These are phyloP conservation scores for Lepisosteus osseus DNA, from an alignment of 2,113 vertebrate species.

Conservation along the genomic window DNA sequence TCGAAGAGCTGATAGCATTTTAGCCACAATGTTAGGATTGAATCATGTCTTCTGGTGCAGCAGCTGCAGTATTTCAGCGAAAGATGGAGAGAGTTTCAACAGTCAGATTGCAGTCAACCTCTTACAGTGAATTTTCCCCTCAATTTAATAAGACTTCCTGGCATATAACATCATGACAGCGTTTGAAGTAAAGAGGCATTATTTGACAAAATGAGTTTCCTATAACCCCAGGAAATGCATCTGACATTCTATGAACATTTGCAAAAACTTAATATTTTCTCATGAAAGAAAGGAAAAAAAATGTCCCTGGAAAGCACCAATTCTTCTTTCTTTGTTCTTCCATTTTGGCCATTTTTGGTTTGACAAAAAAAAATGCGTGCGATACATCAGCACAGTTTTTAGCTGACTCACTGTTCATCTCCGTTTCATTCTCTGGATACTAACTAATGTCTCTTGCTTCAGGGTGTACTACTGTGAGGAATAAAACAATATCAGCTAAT, in stretches of 20 bases:
- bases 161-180: slow-evolving; percentile 72
- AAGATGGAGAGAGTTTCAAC: slow-evolving; percentile 59
- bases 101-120: slow-evolving; percentile 72
- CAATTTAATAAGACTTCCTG: slow-evolving; percentile 76
- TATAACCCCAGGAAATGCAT: slow-evolving; percentile 78
- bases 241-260: slow-evolving; percentile 74
- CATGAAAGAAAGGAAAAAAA: neutral
- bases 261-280: slow-evolving; percentile 61
- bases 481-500: too few species aligned
- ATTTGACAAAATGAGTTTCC: slow-evolving; percentile 76
- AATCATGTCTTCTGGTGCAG: slow-evolving; percentile 33
- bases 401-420: too few species aligned
- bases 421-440: too few species aligned
- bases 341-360: too few species aligned
- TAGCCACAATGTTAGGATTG: too few species aligned
- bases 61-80: slow-evolving; percentile 77
- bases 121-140: slow-evolving; percentile 79
- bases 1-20: too few species aligned
- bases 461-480: too few species aligned
- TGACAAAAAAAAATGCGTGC: too few species aligned
- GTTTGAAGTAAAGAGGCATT: slow-evolving; percentile 80
- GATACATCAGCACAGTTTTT: too few species aligned
- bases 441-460: too few species aligned
- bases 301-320: too few species aligned
- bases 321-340: too few species aligned